These are phyloP conservation scores for Notothenia coriiceps DNA, from an alignment of 2,113 vertebrate genomes.

Conservation along the genomic window DNA sequence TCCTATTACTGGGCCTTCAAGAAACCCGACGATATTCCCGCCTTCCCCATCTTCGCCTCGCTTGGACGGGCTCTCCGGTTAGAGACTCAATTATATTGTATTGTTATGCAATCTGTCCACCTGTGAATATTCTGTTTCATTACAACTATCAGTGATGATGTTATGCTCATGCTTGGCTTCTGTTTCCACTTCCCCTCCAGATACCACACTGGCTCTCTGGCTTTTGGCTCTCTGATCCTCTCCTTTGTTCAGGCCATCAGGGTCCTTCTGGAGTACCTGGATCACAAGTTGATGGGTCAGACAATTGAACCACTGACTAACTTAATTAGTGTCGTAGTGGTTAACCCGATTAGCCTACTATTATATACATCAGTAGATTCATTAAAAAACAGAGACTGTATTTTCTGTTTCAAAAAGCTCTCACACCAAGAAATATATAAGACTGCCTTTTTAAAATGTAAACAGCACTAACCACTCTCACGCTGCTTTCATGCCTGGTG, in stretches of 20 bases:
- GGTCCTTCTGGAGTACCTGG: slow-evolving; percentile 92
- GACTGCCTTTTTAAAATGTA: no score
- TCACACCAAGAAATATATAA: no score
- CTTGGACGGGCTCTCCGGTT: slow-evolving; percentile 93
- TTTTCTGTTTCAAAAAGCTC: no score
- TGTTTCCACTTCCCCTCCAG: slow-evolving; percentile 71
- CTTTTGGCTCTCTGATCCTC: slow-evolving; percentile 93
- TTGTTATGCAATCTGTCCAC: not conserved
- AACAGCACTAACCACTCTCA: no score
- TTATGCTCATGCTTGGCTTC: slow-evolving; percentile 15
- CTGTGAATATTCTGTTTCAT: not conserved
- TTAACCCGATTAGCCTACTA: no score
- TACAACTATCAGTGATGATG: not conserved
- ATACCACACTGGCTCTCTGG: slow-evolving; percentile 95
- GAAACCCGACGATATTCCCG: slow-evolving; percentile 91
- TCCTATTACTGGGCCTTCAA: slow-evolving; percentile 98
- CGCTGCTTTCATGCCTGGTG: no score
- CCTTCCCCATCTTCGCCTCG: slow-evolving; percentile 91
- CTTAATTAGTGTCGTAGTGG: not conserved
- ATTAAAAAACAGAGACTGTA: no score
- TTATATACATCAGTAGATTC: no score
- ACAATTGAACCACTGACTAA: not conserved
- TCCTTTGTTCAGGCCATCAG: slow-evolving; percentile 92
- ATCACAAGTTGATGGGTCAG: slow-evolving; percentile 94
- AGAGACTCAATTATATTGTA: slow-evolving; percentile 5